Evolutionary conservation across 2,797 vertebrate species (phyloP), one percentile per base, ranked within the genome.

Genomic region (Typhlichthys eigenmanni): DNA sequence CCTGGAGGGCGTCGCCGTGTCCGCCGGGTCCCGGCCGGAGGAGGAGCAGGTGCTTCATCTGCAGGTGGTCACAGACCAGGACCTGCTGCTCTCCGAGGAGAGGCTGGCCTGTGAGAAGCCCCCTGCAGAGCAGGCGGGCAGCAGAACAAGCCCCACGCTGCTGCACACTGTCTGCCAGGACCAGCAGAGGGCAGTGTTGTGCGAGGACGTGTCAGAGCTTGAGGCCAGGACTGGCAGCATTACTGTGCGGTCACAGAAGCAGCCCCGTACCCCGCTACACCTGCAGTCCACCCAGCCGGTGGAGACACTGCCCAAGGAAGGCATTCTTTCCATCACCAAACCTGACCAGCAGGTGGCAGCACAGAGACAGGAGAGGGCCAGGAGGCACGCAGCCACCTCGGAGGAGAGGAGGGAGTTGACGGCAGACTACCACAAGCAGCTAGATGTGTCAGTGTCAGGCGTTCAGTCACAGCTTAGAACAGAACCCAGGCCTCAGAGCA

Each of bases 251-350:
- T 79, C 90, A 13, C 47, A 72, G 57, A 82, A 78, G 79, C 93
- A 93, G 63, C 72, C 86, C 1, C 68, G 53, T 10, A 38, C 86
- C 13, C 56, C 73, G 17, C 74, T 93, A 75, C 91, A 94, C 63
- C 88, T 93, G 10, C 95, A 95, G 61, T 82, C 67, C 0, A 80
- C 80, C 51, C 86, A 93, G 9, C 56, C 60, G 19, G 85, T 91
- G 52, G 76, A 89, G 2, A 55, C 82, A 0, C 79, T 96, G 19
- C 71, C 88, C 14, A 95, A 93, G 87, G 95, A 97, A 74, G 91
- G 90, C 0, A 8, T 88, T 13, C 77, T 94, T n/a, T 12, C 64
- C 24, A 73, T 81, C 58, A 88, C 87, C 61, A 89, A 85, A 60
- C 86, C 90, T 17, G 80, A 87, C 10, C 76, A 90, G 54, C 91